Evolutionary conservation across 1,140 invertebrate genomes (phyloP).

Genomic region (Drosophila kurseongensis): DNA sequence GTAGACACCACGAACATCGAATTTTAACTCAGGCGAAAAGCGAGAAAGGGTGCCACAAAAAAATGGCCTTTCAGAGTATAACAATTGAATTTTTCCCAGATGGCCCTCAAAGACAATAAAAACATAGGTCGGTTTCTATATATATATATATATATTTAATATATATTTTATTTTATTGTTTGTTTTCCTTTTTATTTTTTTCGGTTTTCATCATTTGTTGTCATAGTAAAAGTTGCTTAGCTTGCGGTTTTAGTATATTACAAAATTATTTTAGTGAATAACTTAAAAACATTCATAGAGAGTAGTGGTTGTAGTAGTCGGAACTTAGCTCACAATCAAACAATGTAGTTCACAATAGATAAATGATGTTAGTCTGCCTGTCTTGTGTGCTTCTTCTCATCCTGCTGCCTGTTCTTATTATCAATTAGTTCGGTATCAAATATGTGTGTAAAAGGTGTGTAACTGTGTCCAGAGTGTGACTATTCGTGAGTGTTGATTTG

Average conservation of each 20-base stretch:
- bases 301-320: slow-evolving; percentile 59
- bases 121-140: slow-evolving; percentile 26
- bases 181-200: slow-evolving; percentile 34
- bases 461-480: slow-evolving; percentile 35
- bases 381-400: not conserved
- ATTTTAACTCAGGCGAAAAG: slow-evolving; percentile 3
- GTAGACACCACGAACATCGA: not conserved
- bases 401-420: slow-evolving; percentile 27
- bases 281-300: slow-evolving; percentile 62
- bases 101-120: slow-evolving; percentile 8
- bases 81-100: not conserved
- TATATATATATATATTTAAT: slow-evolving; percentile 47
- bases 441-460: slow-evolving; percentile 32
- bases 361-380: slow-evolving; percentile 29
- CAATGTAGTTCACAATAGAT: slow-evolving; percentile 70
- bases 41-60: not conserved
- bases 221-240: slow-evolving; percentile 70
- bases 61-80: slow-evolving; percentile 1
- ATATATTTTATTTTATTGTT: slow-evolving; percentile 57
- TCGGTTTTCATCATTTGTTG: slow-evolving; percentile 38
- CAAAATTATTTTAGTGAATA: slow-evolving; percentile 74
- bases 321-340: slow-evolving; percentile 82
- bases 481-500: slow-evolving; percentile 37
- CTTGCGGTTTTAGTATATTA: slow-evolving; percentile 76
- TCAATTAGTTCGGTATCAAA: slow-evolving; percentile 62